Evolutionary conservation across 1,140 invertebrate genomes (phyloP), one percentile per base, ranked within the genome.

Genomic region (Reticulitermes speratus): DNA sequence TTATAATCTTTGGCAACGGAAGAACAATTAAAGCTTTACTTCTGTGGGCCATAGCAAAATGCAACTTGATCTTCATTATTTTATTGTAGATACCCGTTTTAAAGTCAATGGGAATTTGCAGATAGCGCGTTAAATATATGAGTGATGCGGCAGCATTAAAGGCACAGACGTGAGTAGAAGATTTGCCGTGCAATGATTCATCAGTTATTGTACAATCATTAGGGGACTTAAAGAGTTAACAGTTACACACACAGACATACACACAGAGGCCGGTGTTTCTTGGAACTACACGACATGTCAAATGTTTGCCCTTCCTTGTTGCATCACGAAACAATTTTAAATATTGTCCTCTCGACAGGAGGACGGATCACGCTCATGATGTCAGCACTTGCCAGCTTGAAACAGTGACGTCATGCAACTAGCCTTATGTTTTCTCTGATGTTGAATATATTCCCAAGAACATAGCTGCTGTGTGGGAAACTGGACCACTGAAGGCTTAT

Each of bases 281-380:
- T 8, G 65, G 65, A 75, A 75, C 25, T 75, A 30, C 65, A 75
- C 65, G 14, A 30, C 65, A 30, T 75, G 65, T 75, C 65, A 75
- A 75, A 75, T 75, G 65, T 75, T 75, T 75, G 65, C 65, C n/a
- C 25, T 75, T 75, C 65, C 65, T 75, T 75, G 65, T 75, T 75
- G 65, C 65, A 75, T 75, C 65, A 75, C 65, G 25, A 75, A 75
- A 75, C 7, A 75, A 11, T 75, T 30, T 75, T n/a, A 75, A 75
- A 75, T 30, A 75, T 25, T 55, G 19, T 55, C 52, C 52, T 55
- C 14, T 55, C 52, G 52, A 55, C 52, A 19, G 16, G 52, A 55
- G 52, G 52, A 16, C 19, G 14, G 52, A 55, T 55, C 52, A 30
- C 65, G 16, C 0, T 75, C 65, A 14, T 75, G 65, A 75, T 25